Conservation (phyloP, 2,113 vertebrate genomes). For the Ictidomys tridecemlineatus region DNA sequence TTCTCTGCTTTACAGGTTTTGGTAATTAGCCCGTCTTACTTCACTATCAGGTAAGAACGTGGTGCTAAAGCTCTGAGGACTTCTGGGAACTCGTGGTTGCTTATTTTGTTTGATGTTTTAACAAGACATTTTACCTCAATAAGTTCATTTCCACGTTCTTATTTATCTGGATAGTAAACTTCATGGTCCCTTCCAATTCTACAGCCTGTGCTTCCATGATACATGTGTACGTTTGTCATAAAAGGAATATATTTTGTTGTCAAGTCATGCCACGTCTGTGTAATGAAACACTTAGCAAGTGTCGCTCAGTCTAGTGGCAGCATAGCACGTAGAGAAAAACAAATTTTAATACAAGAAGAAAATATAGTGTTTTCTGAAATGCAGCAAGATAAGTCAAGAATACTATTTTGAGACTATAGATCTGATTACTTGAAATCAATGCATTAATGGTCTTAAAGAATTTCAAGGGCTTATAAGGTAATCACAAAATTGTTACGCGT, state of each 20-base stretch:
- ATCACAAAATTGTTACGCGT: neutral
- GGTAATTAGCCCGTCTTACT: neutral
- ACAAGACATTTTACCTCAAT: neutral
- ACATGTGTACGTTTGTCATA: neutral
- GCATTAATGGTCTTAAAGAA: neutral
- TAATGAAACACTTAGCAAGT: neutral
- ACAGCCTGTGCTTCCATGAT: neutral
- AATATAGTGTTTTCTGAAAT: neutral
- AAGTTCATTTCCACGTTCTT: neutral
- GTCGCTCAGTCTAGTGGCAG: neutral
- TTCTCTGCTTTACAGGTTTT: neutral
- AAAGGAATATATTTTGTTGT: neutral
- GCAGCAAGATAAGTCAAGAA: neutral
- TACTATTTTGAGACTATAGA: neutral
- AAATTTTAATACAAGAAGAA: neutral
- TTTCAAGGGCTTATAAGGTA: neutral
- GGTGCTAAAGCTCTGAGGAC: neutral
- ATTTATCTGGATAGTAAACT: slow-evolving; percentile 1
- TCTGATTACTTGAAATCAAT: neutral
- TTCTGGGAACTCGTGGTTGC: neutral
- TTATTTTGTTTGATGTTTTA: neutral
- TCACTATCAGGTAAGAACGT: slow-evolving; percentile 41
- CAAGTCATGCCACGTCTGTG: neutral
- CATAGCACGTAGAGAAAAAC: neutral
- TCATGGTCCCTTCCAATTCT: neutral